Evolutionary conservation across 2,888 invertebrate species (phyloP), one percentile per base, ranked within the genome.

Genomic region (Conistra vaccinii): DNA sequence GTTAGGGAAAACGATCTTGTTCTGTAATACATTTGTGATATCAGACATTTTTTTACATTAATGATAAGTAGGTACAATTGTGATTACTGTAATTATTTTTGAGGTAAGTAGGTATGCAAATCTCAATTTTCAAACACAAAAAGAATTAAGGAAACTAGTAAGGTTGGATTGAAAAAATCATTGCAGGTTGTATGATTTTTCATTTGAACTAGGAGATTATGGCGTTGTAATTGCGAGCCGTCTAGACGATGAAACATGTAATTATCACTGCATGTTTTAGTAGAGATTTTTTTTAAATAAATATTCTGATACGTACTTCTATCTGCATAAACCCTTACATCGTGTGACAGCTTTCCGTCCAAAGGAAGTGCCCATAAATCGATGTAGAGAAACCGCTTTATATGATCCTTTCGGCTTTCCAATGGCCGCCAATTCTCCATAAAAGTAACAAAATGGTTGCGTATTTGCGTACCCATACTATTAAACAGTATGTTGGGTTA

Each of bases 311-410:
- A 26, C 0, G 1, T 20, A 29, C 5, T 45, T 32, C 58, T 9
- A 45, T 63, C 45, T 81, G 58, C 6, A 69, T 53, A 58, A 53
- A 29, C 67, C 79, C 29, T 79, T 62, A 73, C 17, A 60, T 61
- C 63, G 35, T 74, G 60, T 70, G 73, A 85, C 83, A 83, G 70
- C 73, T 73, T 75, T 80, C 23, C 77, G 66, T 83, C 75, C 42
- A 71, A 69, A 32, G 67, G 65, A 82, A 83, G 42, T 68, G 71
- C 35, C 77, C 45, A 73, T 85, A 83, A 85, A 80, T 83, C 67
- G 69, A 71, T 72, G 55, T 53, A 65, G 55, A 58, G 61, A 71
- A 83, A 77, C 76, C 62, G 62, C 55, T 78, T 60, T 42, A 73
- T 80, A 67, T 65, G 74, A 83, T 75, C 78, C 73, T 58, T 78